Evolutionary conservation across 2,888 invertebrate species (phyloP), one percentile per base, ranked within the genome.

Genomic region (Thumatha senex): DNA sequence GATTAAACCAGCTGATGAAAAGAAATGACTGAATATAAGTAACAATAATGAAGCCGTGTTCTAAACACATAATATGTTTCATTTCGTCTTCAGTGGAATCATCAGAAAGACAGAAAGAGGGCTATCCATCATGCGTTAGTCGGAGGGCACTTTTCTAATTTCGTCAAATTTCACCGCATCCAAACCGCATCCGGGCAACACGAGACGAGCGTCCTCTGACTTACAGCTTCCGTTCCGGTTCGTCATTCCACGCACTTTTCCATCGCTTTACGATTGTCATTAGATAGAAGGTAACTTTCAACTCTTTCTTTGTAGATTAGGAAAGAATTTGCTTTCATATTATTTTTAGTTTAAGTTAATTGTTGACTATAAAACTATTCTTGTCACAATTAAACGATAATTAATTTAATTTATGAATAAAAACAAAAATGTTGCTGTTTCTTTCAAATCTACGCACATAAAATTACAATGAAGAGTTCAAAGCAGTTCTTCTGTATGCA

Each of bases 201-300:
- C 67, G 74, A 73, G 68, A 74, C 74, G 71, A 68, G 74, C 72
- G 67, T 77, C 74, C 63, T 63, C 66, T 76, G 77, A 76, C 72
- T 76, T 71, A 71, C 59, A 59, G 70, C 82, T 80, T 86, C 85
- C 86, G 80, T 74, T 66, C 71, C 74, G 67, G 74, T 76, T 68
- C 62, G 76, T 66, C 66, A 70, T 71, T 77, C 67, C 66, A 72
- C 74, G 71, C 74, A 70, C 68, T 70, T 65, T 62, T n/a, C 39
- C 66, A 47, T 65, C 61, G 71, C 61, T 82, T 80, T 78, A 83
- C 67, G 78, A 74, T 69, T 61, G 62, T 76, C 69, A 71, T 79
- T 78, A 74, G 68, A 65, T 47, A 65, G 63, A 61, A 68, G 59
- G 58, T 62, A 47, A 49, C 35, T 34, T 12, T 35, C 36, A 14